Evolutionary conservation across 2,888 invertebrate species (phyloP).

Genomic region (Drosophila colorata): DNA sequence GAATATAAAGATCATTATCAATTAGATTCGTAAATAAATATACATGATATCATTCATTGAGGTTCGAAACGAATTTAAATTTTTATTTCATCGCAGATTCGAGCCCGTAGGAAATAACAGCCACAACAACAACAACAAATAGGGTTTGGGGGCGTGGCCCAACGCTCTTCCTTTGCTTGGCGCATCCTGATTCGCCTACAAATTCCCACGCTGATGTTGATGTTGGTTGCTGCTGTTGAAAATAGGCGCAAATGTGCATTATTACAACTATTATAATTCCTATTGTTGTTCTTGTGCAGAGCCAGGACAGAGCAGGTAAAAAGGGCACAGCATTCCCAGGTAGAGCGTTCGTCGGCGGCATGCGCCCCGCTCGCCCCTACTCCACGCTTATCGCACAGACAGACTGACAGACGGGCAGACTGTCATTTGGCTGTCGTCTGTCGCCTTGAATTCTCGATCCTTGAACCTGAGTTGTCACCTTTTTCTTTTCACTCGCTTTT

Average conservation of each 20-base stretch:
- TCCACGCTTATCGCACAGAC: constrained; percentile 31
- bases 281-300: constrained; percentile 11
- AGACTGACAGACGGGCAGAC: constrained; percentile 2
- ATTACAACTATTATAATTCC: constrained; percentile 21
- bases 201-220: constrained; percentile 45
- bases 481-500: constrained; percentile 21
- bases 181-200: constrained; percentile 21
- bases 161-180: constrained; percentile 39
- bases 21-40: too few species aligned
- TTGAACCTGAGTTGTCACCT: constrained; percentile 26
- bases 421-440: constrained; percentile 30
- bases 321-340: constrained; percentile 18
- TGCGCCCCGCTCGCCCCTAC: constrained; percentile 6
- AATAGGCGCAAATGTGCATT: constrained; percentile 30
- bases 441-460: constrained; percentile 41
- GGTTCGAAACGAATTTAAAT: neutral
- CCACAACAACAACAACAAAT: neutral
- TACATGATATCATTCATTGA: too few species aligned
- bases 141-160: constrained; percentile 1
- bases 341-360: constrained; percentile 13
- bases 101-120: neutral
- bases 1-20: too few species aligned
- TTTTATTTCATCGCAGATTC: neutral
- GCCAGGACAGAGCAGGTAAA: constrained; percentile 15
- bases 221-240: constrained; percentile 9